These are phyloP conservation scores for Alligator sinensis DNA, from an alignment of 2,113 vertebrate species.

Conservation along the genomic window DNA sequence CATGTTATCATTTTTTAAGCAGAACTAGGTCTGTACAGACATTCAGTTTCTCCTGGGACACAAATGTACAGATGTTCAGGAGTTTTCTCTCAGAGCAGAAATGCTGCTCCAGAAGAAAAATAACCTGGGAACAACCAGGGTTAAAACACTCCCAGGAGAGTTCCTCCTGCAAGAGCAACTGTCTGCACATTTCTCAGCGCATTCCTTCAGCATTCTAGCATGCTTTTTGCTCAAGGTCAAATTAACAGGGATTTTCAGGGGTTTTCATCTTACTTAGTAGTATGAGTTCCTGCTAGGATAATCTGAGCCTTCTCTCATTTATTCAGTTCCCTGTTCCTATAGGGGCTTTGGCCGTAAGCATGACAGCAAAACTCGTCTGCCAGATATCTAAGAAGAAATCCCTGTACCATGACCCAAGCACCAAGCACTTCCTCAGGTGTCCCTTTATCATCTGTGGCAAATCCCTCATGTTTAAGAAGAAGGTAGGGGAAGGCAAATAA, in stretches of 20 bases:
- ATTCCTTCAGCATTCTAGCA: neutral
- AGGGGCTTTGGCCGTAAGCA: neutral
- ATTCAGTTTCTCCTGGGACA: neutral
- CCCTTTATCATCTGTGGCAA: neutral
- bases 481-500: neutral
- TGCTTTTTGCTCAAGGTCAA: neutral
- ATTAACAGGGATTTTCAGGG: neutral
- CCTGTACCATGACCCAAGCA: neutral
- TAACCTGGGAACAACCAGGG: no score
- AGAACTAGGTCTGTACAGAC: neutral
- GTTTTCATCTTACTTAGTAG: neutral
- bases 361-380: neutral
- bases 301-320: neutral
- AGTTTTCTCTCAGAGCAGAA: no score
- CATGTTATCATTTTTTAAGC: neutral
- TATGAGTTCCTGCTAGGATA: neutral
- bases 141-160: neutral
- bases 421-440: neutral
- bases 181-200: no score
- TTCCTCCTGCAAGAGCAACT: neutral
- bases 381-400: neutral
- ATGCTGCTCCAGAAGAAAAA: no score
- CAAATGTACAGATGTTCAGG: neutral
- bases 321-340: neutral
- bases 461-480: neutral